Conservation (phyloP, 2,888 invertebrate species). For the Phlogophora meticulosa region DNA sequence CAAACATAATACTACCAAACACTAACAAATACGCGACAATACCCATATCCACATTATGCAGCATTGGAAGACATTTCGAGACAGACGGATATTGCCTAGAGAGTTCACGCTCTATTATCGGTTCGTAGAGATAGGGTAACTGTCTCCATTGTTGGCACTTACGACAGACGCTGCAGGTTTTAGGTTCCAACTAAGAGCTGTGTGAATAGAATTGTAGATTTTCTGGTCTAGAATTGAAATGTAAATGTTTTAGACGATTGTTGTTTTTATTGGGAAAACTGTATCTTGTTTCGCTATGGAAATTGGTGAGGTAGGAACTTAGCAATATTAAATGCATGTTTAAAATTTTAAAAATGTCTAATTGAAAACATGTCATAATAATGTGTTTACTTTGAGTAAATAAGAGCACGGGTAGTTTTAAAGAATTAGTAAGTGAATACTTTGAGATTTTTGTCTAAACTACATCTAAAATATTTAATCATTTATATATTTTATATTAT, state of each 20-base stretch:
- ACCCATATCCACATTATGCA: conserved; percentile 54
- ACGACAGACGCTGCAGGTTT: conserved; percentile 71
- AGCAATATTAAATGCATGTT: too few species aligned
- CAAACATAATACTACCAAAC: conserved; percentile 32
- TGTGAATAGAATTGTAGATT: conserved; percentile 72
- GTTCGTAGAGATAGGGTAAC: conserved; percentile 82
- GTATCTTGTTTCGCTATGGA: conserved; percentile 1
- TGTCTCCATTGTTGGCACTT: conserved; percentile 83
- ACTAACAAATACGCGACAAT: conserved; percentile 41
- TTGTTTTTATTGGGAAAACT: conserved; percentile 33
- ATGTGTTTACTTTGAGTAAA: too few species aligned
- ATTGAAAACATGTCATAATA: too few species aligned
- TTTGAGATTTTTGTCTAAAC: too few species aligned
- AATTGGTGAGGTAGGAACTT: too few species aligned
- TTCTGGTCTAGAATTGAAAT: conserved; percentile 65
- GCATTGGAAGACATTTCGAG: conserved; percentile 66
- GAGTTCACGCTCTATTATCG: conserved; percentile 88
- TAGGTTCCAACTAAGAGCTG: conserved; percentile 73
- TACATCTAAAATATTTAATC: too few species aligned
- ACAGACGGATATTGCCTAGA: conserved; percentile 81
- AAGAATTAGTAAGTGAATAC: too few species aligned
- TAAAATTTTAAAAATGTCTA: too few species aligned
- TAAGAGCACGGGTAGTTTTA: too few species aligned
- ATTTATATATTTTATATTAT: too few species aligned
- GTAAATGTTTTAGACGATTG: conserved; percentile 64